These are phyloP conservation scores for Sigmodon hispidus DNA, from an alignment of 2,113 vertebrate genomes.

Conservation along the genomic window DNA sequence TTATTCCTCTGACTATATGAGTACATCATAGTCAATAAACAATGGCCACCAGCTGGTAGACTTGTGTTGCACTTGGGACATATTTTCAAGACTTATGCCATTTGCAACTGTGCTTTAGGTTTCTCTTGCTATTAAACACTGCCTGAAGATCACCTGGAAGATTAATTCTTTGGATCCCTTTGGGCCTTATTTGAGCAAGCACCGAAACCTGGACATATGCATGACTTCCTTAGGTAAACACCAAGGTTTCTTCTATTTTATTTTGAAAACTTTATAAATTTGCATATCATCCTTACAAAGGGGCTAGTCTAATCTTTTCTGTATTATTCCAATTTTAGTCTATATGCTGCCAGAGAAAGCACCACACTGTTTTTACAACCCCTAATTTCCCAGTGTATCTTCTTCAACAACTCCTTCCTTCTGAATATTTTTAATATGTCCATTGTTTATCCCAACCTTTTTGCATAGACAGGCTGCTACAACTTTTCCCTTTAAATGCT, in stretches of 20 bases:
- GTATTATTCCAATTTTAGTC: background rate
- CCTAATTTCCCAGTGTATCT: background rate
- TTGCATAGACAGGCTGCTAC: background rate
- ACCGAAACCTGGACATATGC: background rate
- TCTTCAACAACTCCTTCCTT: background rate
- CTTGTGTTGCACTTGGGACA: background rate
- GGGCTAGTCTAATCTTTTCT: background rate
- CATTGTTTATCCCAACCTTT: background rate
- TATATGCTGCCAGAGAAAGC: background rate
- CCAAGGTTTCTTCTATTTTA: background rate
- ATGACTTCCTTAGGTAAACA: background rate
- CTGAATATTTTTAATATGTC: background rate
- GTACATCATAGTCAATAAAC: background rate
- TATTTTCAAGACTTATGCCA: background rate
- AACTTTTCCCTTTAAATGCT: background rate
- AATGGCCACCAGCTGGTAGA: background rate
- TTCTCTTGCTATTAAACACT: background rate
- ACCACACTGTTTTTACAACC: background rate
- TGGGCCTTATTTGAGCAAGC: background rate
- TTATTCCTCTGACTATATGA: background rate
- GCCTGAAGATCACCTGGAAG: background rate
- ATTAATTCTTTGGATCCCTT: background rate
- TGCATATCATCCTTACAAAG: background rate
- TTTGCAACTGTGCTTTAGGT: background rate
- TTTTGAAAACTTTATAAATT: background rate